phyloP scores from a whole-genome alignment of 2,113 vertebrate species.

The Tricholaema leucomelas region DNA sequence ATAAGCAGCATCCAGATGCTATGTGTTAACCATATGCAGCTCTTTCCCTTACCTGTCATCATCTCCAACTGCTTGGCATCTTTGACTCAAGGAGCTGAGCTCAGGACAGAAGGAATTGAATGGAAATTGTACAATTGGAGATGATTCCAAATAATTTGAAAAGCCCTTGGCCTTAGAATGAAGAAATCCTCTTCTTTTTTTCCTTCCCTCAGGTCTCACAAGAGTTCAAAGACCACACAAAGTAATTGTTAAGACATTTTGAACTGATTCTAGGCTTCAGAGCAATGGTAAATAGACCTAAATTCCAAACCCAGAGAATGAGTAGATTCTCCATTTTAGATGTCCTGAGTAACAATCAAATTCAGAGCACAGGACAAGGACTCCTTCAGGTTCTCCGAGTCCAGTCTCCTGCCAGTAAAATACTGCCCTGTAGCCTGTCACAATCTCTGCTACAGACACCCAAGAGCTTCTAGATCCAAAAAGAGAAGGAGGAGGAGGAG shows the following conservation, averaged over 20 bases:
- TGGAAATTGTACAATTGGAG: slow-evolving; percentile 13
- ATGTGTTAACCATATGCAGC: slow-evolving; percentile 26
- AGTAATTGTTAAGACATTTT: slow-evolving; percentile 51
- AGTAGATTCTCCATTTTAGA: slow-evolving; percentile 12
- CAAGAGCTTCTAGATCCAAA: background rate
- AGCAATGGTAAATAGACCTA: slow-evolving; percentile 22
- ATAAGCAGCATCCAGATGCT: background rate
- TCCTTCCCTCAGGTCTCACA: background rate
- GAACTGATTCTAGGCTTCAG: background rate
- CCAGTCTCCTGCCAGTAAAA: background rate
- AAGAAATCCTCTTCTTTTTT: background rate
- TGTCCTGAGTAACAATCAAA: background rate
- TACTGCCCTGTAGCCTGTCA: background rate
- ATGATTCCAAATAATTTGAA: slow-evolving; percentile 23
- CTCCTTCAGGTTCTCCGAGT: background rate
- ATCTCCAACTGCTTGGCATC: slow-evolving; percentile 36
- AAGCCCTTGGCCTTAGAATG: slow-evolving; percentile 7
- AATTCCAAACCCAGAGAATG: slow-evolving; percentile 37
- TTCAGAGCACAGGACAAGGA: background rate
- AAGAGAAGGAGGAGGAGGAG: background rate
- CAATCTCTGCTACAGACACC: background rate
- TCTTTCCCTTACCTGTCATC: slow-evolving; percentile 50
- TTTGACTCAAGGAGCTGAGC: slow-evolving; percentile 6
- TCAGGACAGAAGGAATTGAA: background rate
- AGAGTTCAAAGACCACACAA: slow-evolving; percentile 41